These are phyloP conservation scores for Drosophila prosaltans DNA, from an alignment of 1,140 invertebrate genomes.

Conservation along the genomic window DNA sequence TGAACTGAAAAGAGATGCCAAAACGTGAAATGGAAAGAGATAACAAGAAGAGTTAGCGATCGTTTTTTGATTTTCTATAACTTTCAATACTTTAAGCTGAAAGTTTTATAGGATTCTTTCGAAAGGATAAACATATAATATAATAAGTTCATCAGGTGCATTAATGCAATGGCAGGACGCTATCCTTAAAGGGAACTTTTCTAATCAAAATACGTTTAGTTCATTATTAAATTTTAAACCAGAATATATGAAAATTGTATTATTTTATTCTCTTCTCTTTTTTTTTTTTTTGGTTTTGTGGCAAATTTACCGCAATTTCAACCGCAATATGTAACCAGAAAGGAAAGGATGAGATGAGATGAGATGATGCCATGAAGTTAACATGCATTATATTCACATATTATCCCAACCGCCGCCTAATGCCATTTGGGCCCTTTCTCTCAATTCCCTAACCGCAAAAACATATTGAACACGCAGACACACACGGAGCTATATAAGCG, in stretches of 20 bases:
- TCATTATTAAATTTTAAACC: neutral
- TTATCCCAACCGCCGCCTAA: neutral
- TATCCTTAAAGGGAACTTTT: neutral
- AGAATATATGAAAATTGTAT: neutral
- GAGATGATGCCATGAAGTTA: neutral
- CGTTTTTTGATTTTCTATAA: too few relatives aligned
- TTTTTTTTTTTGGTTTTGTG: neutral
- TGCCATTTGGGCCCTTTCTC: neutral
- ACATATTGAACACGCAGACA: conserved; percentile 11
- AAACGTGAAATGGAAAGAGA: neutral
- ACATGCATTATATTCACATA: conserved; percentile 5
- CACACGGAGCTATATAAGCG: neutral
- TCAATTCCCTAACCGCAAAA: conserved; percentile 14
- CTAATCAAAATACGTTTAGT: neutral
- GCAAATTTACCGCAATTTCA: neutral
- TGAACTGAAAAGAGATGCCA: neutral
- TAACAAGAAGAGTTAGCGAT: neutral
- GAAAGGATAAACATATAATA: too few relatives aligned
- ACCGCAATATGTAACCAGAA: conserved; percentile 8
- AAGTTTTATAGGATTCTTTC: too few relatives aligned
- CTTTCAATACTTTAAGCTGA: too few relatives aligned
- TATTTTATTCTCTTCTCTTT: too few relatives aligned
- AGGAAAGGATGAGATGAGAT: neutral
- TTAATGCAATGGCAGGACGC: too few relatives aligned
- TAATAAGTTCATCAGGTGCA: too few relatives aligned